Evolutionary conservation across 2,888 invertebrate genomes (phyloP).

Genomic region (Timandra comae): DNA sequence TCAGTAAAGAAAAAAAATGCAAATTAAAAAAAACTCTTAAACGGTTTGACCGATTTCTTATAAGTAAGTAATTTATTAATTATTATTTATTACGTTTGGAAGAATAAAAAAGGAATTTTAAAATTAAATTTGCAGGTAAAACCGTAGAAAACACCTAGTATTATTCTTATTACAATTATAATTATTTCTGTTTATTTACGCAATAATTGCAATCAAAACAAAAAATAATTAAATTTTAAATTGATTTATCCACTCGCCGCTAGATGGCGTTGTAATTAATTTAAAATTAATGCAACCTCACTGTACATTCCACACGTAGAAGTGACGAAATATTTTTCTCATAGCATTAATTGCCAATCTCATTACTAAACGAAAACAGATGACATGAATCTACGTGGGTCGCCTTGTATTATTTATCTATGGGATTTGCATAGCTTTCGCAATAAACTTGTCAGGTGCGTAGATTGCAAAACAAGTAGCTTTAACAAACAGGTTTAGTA

Average conservation of each 20-base stretch:
- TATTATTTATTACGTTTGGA: too few species aligned
- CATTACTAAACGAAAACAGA: conserved; percentile 43
- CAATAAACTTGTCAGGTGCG: conserved; percentile 22
- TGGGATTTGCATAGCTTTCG: conserved; percentile 47
- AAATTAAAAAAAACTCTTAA: too few species aligned
- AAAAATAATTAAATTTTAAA: too few species aligned
- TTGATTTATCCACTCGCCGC: conserved; percentile 30
- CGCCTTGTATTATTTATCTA: conserved; percentile 36
- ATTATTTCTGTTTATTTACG: too few species aligned
- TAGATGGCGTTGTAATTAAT: conserved; percentile 44
- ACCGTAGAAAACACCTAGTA: too few species aligned
- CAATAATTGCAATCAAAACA: too few species aligned
- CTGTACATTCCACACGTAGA: conserved; percentile 20
- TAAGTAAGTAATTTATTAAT: too few species aligned
- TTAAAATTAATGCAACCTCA: conserved; percentile 27
- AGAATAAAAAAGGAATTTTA: too few species aligned
- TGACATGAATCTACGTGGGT: conserved; percentile 41
- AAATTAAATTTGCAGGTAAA: too few species aligned
- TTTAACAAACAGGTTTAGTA: conserved; percentile 20
- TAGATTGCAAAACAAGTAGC: conserved; percentile 21
- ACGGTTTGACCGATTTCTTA: too few species aligned
- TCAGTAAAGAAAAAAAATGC: background rate
- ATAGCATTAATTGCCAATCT: conserved; percentile 31
- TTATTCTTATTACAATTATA: conserved; percentile 3
- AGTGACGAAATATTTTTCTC: conserved; percentile 31